Evolutionary conservation across 1,140 invertebrate genomes (phyloP), one percentile per base, ranked within the genome.

Genomic region (Caerostris extrusa): DNA sequence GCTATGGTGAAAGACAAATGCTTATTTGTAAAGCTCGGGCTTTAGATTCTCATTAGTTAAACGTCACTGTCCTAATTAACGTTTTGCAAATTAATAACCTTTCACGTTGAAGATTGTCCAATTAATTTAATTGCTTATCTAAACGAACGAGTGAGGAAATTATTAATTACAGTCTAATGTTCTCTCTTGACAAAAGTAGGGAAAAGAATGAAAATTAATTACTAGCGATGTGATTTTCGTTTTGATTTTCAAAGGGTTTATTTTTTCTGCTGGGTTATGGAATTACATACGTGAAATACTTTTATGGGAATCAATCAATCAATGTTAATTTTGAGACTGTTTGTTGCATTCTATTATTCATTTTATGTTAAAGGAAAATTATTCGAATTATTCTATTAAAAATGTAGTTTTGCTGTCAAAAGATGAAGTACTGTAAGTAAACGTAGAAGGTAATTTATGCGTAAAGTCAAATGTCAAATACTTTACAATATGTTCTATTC

Each of bases 31-130:
- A 10, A 61, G 14, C 67, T 60, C n/a, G 19, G n/a, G 83, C 83
- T 19, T 77, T 77, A 58, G 64, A 61, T 82, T 58, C 69, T 92
- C 90, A 81, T 92, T 85, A 55, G 56, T 92, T 67, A n/a, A 92
- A 85, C 60, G 60, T 92, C 55, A 64, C 81, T 85, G 77, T 67
- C 60, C 81, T 81, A 92, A 92, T 92, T 92, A 92, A 92, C 81
- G 81, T 85, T 92, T 85, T 56, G 53, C 60, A 92, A 85, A 92
- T 92, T 92, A 92, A 92, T 92, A 92, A 92, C 90, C 90, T 92
- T 92, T 92, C 82, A 92, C 82, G 69, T 82, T 82, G 90, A 91
- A 91, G 69, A 92, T 81, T 81, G 58, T 85, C 50, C 90, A 85
- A 92, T 92, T 92, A 83, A 92, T 85, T 92, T 92, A 92, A 92